Evolutionary conservation across 2,888 invertebrate genomes (phyloP), one percentile per base, ranked within the genome.

Genomic region (Cyaniris semiargus): DNA sequence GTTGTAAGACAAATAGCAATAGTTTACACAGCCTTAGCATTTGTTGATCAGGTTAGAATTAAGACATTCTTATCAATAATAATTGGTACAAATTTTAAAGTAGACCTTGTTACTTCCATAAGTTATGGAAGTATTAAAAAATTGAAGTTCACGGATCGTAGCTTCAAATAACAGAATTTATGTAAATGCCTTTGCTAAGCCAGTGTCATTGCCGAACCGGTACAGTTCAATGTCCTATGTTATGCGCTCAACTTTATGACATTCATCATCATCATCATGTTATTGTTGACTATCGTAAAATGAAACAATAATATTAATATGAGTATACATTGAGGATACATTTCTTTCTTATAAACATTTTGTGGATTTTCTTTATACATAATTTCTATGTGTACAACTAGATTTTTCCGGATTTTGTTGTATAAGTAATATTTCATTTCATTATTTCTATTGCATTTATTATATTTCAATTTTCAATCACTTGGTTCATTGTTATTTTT

Each of bases 261-360:
- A 8, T n/a, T 70, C 34, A 18, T 70, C 53, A 18, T 34, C n/a
- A 34, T 71, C 71, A 4, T 38, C n/a, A 3, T n/a, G 4, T 15
- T 71, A 2, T 71, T 71, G 8, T 60, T 23, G 10, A 13, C 60
- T 80, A 79, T 77, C 77, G 21, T 58, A 60, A 58, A 31, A 21
- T 58, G 27, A n/a, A 27, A 13, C 13, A 21, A 31, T 31, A 31
- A 31, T 31, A 44, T 34, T 31, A 58, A 34, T 53, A n/a, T n/a
- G n/a, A 31, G 53, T 75, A 75, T 58, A 75, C 56, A 31, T 56
- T 15, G 13, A 56, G 34, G 56, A 56, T 56, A 34, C 5, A 34
- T 58, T 31, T 56, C 7, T 21, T n/a, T 56, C 5, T 56, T 56
- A n/a, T 18, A 6, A 56, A 6, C 5, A n/a, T n/a, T n/a, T 56